A percentile compares a stretch with the other conserved stretches of the same genome.
These are phyloP conservation scores for Accipiter cooperii DNA, from an alignment of 2,113 vertebrate genomes.

Conservation along the genomic window DNA sequence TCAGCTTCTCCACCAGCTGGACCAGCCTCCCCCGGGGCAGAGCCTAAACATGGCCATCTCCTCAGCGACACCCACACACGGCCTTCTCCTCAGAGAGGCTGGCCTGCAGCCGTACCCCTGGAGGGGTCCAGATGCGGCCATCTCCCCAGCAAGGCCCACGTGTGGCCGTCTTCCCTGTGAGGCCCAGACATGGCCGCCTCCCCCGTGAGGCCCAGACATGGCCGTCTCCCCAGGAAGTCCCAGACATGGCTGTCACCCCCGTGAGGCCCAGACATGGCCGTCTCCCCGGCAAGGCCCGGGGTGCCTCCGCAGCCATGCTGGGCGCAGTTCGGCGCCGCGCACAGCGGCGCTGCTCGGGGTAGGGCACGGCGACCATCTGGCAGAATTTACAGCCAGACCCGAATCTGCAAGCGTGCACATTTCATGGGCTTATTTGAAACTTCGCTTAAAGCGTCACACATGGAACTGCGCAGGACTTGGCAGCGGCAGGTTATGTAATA, in stretches of 20 bases:
- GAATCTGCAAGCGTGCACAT: neutral
- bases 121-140: neutral
- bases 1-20: neutral
- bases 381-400: neutral
- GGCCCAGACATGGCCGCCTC: neutral
- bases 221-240: neutral
- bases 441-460: neutral
- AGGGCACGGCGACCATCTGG: neutral
- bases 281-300: rapidly evolving
- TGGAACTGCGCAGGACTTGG: neutral
- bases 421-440: neutral
- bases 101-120: rapidly evolving
- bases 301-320: neutral
- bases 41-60: neutral
- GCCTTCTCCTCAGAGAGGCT: neutral
- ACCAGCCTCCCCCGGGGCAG: rapidly evolving
- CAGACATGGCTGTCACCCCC: neutral
- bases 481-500: neutral
- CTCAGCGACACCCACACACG: rapidly evolving
- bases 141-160: neutral
- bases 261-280: neutral
- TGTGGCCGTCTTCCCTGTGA: rapidly evolving
- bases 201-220: rapidly evolving
- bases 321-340: rapidly evolving
- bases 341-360: rapidly evolving